Base-by-base conservation (phyloP, 2,888 invertebrate species). In the Trachelus stipa region DNA sequence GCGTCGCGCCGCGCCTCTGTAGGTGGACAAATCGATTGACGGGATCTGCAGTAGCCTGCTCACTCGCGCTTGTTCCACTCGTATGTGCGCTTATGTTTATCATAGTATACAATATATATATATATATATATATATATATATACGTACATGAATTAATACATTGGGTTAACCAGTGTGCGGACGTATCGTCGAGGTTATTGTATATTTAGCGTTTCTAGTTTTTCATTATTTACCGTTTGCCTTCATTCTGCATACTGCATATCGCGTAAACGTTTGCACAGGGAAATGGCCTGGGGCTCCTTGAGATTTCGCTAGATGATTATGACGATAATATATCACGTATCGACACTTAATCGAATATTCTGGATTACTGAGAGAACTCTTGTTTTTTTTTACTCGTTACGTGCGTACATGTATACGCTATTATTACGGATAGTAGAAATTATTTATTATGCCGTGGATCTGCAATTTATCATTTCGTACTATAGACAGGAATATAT, bases 21-120 rank as follows among this genome's bases (percentile, higher is more conserved):
- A 56, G 74, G 71, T 73, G 77, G 77, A 77, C 77, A 77, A 77
- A 77, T 77, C 77, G 77, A 74, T 77, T 77, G 77, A 77, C 77
- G 75, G 77, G 74, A 74, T 74, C 77, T 56, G 23, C 56, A 0
- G 56, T 23, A 23, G 23, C 56, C 56, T 56, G 9, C 2, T 56
- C 9, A 6, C 9, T 56, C 23, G 56, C 56, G 23, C 56, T 56
- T 56, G 23, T 56, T 56, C 9, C 9, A 23, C 23, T 56, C 2
- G 23, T 56, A 56, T 56, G 40, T 23, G 23, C 40, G 1, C 23
- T 23, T 56, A 56, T 56, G 4, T 23, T 23, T 23, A 35, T 12
- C 11, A 35, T 12, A 35, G 12, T 35, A 3, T 35, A 15, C 12
- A 40, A 15, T 40, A 6, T 40, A 40, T 40, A 1, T 40, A 11